These are phyloP conservation scores for Drosophila nebulosa DNA, from an alignment of 1,140 invertebrate species.

Conservation along the genomic window DNA sequence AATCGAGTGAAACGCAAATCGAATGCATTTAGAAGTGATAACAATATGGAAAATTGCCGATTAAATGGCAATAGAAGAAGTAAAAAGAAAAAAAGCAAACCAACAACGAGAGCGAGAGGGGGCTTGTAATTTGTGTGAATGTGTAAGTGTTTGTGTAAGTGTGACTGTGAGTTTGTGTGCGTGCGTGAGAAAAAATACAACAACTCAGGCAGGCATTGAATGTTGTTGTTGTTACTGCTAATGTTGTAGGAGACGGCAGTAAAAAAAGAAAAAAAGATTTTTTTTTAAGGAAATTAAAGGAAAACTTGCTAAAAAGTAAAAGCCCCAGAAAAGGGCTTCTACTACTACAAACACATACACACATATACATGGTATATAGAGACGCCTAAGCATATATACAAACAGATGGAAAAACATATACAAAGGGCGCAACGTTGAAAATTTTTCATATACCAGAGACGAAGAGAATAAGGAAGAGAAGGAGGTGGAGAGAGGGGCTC, in stretches of 20 bases:
- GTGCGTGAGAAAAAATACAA: conserved; percentile 44
- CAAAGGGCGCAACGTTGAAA: conserved; percentile 55
- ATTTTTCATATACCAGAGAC: conserved; percentile 25
- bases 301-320: conserved; percentile 22
- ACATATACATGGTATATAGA: conserved; percentile 7
- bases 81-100: background rate
- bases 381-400: conserved; percentile 8
- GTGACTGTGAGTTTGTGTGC: conserved; percentile 34
- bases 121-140: background rate
- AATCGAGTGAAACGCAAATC: background rate
- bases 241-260: conserved; percentile 27
- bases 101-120: background rate
- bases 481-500: conserved; percentile 16
- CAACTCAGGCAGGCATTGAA: conserved; percentile 29
- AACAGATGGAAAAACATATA: conserved; percentile 49
- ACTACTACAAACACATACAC: background rate
- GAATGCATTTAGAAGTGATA: background rate
- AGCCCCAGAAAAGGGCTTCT: conserved; percentile 36
- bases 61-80: background rate
- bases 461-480: background rate
- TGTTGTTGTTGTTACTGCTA: conserved; percentile 31
- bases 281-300: conserved; percentile 15
- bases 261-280: background rate
- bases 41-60: background rate
- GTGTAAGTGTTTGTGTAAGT: conserved; percentile 16